These are phyloP conservation scores for Chironomus tepperi DNA, from an alignment of 1,140 invertebrate genomes.

Conservation along the genomic window DNA sequence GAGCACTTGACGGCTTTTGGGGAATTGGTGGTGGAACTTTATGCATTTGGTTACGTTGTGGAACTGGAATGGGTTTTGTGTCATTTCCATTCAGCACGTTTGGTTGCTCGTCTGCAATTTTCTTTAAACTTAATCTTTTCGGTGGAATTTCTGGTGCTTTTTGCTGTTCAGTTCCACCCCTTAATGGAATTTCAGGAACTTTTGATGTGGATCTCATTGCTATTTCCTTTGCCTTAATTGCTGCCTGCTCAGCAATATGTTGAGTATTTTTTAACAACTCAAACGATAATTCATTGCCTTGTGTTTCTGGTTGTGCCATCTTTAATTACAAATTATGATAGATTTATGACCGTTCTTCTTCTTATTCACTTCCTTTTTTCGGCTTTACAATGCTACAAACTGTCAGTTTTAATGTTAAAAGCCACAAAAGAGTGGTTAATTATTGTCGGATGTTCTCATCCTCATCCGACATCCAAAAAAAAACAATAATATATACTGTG, in stretches of 20 bases:
- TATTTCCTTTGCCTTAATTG: constrained; percentile 25
- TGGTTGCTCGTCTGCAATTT: constrained; percentile 12
- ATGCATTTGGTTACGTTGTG: constrained; percentile 26
- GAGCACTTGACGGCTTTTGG: constrained; percentile 36
- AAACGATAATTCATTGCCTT: constrained; percentile 9
- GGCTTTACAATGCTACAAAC: no score
- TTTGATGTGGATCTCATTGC: constrained; percentile 28
- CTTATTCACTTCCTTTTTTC: neutral
- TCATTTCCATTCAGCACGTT: neutral
- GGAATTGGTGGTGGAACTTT: constrained; percentile 36
- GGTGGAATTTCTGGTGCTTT: constrained; percentile 39
- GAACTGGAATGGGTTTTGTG: constrained; percentile 28
- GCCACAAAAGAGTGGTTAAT: neutral
- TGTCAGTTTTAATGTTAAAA: no score
- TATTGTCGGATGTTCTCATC: neutral
- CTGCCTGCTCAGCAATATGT: constrained; percentile 3
- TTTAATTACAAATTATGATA: neutral
- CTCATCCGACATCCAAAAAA: neutral
- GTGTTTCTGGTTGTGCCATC: neutral
- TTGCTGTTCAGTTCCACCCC: constrained; percentile 32
- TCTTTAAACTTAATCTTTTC: constrained; percentile 38
- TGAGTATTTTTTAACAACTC: constrained; percentile 19
- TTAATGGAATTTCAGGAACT: constrained; percentile 38
- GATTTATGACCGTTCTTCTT: neutral
- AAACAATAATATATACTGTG: no score